Evolutionary conservation across 1,140 invertebrate genomes (phyloP), one percentile per base, ranked within the genome.

Genomic region (Acromyrmex echinatior): DNA sequence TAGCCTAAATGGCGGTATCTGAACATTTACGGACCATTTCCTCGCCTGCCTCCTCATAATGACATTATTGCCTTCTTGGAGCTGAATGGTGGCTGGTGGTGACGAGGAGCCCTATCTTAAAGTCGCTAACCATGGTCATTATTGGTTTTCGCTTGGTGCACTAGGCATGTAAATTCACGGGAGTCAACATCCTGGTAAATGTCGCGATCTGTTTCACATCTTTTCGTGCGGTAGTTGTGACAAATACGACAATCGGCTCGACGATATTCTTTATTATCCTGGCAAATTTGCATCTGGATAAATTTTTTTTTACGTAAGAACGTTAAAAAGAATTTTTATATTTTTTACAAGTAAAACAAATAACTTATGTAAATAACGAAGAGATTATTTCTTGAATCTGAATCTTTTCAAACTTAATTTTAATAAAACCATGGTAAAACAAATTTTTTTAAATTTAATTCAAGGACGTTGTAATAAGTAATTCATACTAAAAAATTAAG

Each of bases 11-110:
- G 82, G 35, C 35, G 49, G 85, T 91, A 91, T 91, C 90, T 85
- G 39, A 89, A 68, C 85, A 80, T 91, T 91, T 81, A 91, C 90
- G 87, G 87, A n/a, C 89, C 87, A 91, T 91, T 91, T 91, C 86
- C 88, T 84, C 35, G 31, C 53, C 66, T 62, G 51, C 60, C 73
- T 90, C 56, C 86, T 82, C 82, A 65, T 88, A 91, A 91, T 86
- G 90, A 91, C 87, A 62, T 90, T 91, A 90, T 90, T 90, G 89
- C 89, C 56, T 87, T 79, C 80, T 80, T 28, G 65, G 18, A 51
- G 51, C 66, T 39, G 86, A 60, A 79, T 70, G 18, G 74, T 76
- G 71, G 78, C 18, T n/a, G 63, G 35, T 18, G 71, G 31, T 60
- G 79, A 18, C 9, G 53, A 18, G 53, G 62, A 73, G 39, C 5